These are phyloP conservation scores for Hirtodrosophila duncani DNA, from an alignment of 2,888 invertebrate species.

Conservation along the genomic window DNA sequence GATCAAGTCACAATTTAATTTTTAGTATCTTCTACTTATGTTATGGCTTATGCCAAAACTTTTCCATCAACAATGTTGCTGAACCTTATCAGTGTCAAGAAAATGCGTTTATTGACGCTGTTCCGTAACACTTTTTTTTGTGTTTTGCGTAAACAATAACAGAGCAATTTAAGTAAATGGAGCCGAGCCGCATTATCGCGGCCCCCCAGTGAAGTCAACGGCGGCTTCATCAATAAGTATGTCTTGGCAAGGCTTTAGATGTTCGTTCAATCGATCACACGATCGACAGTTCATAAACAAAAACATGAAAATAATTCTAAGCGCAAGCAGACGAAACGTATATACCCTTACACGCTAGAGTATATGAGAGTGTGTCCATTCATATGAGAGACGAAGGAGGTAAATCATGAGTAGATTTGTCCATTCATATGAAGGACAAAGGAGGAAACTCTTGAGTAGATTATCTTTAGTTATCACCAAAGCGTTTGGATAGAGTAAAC, in stretches of 20 bases:
- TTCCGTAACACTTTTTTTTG: slow-evolving; percentile 44
- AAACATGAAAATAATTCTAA: not conserved
- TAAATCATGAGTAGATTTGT: no score
- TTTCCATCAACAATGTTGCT: not conserved
- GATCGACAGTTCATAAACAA: slow-evolving; percentile 39
- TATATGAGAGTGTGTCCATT: no score
- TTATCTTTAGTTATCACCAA: no score
- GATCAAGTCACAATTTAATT: no score
- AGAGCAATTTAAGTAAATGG: slow-evolving; percentile 49
- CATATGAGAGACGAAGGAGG: no score
- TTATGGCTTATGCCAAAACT: slow-evolving; percentile 15
- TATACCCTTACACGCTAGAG: slow-evolving; percentile 13
- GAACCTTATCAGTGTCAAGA: slow-evolving; percentile 35
- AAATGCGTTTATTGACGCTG: slow-evolving; percentile 66
- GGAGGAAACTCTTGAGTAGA: no score
- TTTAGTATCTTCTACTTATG: no score
- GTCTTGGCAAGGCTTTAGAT: not conserved
- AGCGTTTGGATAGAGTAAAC: no score
- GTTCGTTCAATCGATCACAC: slow-evolving; percentile 19
- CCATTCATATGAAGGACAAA: no score
- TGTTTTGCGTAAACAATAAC: slow-evolving; percentile 60
- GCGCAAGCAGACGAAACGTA: not conserved
- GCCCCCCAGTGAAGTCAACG: slow-evolving; percentile 45
- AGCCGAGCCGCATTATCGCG: slow-evolving; percentile 46
- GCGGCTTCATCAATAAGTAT: slow-evolving; percentile 32